phyloP scores from a whole-genome alignment of 2,888 invertebrate genomes.

The Nymphalis urticae region DNA sequence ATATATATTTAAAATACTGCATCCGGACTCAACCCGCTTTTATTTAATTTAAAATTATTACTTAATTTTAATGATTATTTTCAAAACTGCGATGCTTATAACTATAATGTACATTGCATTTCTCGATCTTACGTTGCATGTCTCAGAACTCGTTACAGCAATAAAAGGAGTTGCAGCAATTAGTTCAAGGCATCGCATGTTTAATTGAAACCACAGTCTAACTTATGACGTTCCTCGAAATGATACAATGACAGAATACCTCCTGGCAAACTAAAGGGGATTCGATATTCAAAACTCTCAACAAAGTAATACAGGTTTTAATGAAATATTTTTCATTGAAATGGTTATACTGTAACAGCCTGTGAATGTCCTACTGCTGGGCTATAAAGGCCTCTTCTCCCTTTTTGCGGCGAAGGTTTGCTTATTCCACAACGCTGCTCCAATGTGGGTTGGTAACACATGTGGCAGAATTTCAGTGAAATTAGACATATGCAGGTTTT shows the following conservation, averaged over 20 bases:
- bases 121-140: not conserved
- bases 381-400: too few species aligned
- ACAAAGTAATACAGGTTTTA: not conserved
- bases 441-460: too few species aligned
- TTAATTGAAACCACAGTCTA: conserved; percentile 5
- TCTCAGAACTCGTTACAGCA: not conserved
- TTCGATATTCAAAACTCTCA: not conserved
- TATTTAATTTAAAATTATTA: not conserved
- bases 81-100: not conserved
- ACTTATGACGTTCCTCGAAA: conserved; percentile 5
- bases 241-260: not conserved
- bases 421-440: too few species aligned
- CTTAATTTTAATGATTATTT: not conserved
- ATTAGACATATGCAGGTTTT: too few species aligned
- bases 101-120: not conserved
- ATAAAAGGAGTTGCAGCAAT: not conserved
- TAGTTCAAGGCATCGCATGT: conserved; percentile 6
- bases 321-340: too few species aligned
- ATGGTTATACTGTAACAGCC: too few species aligned
- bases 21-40: too few species aligned
- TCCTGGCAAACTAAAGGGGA: too few species aligned
- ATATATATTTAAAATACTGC: not conserved
- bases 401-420: too few species aligned
- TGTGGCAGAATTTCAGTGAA: too few species aligned
- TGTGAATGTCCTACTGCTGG: too few species aligned